These are phyloP conservation scores for Oostethus manadensis DNA, from an alignment of 2,113 vertebrate species.

Conservation along the genomic window DNA sequence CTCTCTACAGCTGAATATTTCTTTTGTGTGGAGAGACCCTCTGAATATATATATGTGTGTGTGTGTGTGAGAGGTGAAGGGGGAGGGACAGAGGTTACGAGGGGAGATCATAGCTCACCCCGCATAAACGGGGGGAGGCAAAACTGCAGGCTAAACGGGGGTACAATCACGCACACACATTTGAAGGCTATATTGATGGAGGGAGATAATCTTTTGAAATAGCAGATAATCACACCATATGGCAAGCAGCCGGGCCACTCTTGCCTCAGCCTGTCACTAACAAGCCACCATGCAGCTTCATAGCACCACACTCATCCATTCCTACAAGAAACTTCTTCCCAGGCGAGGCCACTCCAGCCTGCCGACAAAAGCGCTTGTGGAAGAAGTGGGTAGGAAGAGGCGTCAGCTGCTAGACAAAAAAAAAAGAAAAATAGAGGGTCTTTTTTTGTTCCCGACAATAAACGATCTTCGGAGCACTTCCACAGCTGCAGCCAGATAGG, in stretches of 20 bases:
- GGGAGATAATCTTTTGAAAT: constrained; percentile 61
- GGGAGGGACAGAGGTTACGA: constrained; percentile 29
- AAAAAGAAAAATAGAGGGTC: constrained; percentile 47
- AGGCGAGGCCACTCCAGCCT: constrained; percentile 42
- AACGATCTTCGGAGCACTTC: constrained; percentile 55
- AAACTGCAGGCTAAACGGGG: constrained; percentile 52
- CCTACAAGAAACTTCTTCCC: constrained; percentile 39
- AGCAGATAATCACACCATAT: constrained; percentile 62
- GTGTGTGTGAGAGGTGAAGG: constrained; percentile 9
- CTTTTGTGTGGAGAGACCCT: constrained; percentile 58
- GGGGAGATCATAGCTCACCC: constrained; percentile 68
- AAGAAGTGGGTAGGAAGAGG: constrained; percentile 58
- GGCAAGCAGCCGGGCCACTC: constrained; percentile 51
- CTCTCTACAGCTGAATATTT: constrained; percentile 73
- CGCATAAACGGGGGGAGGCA: constrained; percentile 64
- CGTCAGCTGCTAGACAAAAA: constrained; percentile 69
- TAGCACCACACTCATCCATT: constrained; percentile 9
- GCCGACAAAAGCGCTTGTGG: constrained; percentile 55
- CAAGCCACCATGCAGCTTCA: constrained; percentile 13
- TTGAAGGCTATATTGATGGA: constrained; percentile 46
- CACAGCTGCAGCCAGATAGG: constrained; percentile 60
- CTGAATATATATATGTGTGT: constrained; percentile 18
- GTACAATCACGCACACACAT: constrained; percentile 24
- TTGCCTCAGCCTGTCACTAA: constrained; percentile 15
- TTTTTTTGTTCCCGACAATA: constrained; percentile 64